A percentile compares a stretch with the other conserved stretches of the same genome.
phyloP scores from a whole-genome alignment of 2,888 invertebrate genomes.

The Tachina fera region DNA sequence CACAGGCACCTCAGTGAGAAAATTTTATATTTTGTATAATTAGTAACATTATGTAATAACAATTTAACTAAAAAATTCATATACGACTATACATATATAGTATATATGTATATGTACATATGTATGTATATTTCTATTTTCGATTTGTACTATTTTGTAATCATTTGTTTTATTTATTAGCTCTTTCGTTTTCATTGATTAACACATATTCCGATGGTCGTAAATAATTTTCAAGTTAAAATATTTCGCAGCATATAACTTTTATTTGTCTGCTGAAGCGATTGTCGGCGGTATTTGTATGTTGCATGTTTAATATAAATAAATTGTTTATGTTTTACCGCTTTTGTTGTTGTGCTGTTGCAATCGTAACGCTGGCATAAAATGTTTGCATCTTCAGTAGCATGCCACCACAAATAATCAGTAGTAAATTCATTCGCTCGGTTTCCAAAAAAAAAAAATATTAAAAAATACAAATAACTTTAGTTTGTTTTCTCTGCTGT shows the following conservation, averaged over 20 bases:
- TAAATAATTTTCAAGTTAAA: conserved; percentile 40
- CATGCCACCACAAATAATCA: conserved; percentile 59
- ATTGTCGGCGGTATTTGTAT: conserved; percentile 47
- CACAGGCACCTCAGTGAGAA: too few species aligned
- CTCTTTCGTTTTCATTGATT: conserved; percentile 17
- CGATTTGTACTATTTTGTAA: neutral
- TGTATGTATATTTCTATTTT: too few species aligned
- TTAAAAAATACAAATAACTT: neutral
- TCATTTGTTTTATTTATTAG: neutral
- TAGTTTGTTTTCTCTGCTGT: conserved; percentile 20
- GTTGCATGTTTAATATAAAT: conserved; percentile 70
- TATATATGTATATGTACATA: too few species aligned
- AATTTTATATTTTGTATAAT: too few species aligned
- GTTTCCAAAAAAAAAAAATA: too few species aligned
- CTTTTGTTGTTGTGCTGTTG: conserved; percentile 59
- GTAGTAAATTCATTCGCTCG: conserved; percentile 15
- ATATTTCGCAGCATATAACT: conserved; percentile 8
- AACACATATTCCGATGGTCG: conserved; percentile 32
- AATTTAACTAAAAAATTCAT: too few species aligned
- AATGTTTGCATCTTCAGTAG: conserved; percentile 68
- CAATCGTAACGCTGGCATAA: conserved; percentile 38
- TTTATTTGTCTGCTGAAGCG: neutral
- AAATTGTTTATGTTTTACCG: conserved; percentile 68
- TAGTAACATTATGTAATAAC: too few species aligned
- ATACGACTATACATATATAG: too few species aligned